Base-by-base conservation (phyloP, 2,888 invertebrate genomes). In the Coecobrya sp. region DNA sequence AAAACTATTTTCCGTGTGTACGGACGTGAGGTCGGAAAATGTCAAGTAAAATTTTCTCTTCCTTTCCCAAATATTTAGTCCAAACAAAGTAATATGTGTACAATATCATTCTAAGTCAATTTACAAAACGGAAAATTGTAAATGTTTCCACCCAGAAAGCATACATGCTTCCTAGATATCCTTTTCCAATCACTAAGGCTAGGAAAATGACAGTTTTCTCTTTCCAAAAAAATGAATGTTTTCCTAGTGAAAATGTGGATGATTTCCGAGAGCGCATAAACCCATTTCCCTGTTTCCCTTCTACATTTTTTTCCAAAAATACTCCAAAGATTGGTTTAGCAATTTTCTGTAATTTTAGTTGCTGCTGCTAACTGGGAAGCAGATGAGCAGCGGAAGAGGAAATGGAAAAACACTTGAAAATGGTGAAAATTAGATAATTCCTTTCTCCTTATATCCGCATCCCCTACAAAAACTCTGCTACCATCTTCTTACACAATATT, bases 391-490 rank as follows among this genome's bases (percentile, higher is more conserved):
- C 86, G 84, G 59, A 86, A 84, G 84, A 91, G 93, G 86, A 81
- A 79, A 81, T 82, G 85, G 93, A 92, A 93, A 93, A 94, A 94
- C 94, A 94, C 94, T 94, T 92, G 92, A 93, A 88, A 92, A 85
- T 86, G 55, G 82, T 49, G 93, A 79, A 93, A 94, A 94, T 94
- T 93, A 93, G 92, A 94, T 94, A 94, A 94, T 93, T 92, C 93
- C 76, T 45, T 22, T 45, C 22, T 22, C 49, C 79, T 73, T 27
- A 1, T 49, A 11, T n/a, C n/a, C n/a, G n/a, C n/a, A n/a, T n/a
- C 52, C n/a, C 79, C 5, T n/a, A n/a, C n/a, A n/a, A 19, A 79
- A 16, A 73, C n/a, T 55, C 55, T 55, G 13, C 55, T 27, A 10
- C 27, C 52, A 3, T 27, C 16, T 49, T 10, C 52, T 19, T 19